Conservation (phyloP, 2,797 vertebrate species). For the Gymnocypris eckloni region DNA sequence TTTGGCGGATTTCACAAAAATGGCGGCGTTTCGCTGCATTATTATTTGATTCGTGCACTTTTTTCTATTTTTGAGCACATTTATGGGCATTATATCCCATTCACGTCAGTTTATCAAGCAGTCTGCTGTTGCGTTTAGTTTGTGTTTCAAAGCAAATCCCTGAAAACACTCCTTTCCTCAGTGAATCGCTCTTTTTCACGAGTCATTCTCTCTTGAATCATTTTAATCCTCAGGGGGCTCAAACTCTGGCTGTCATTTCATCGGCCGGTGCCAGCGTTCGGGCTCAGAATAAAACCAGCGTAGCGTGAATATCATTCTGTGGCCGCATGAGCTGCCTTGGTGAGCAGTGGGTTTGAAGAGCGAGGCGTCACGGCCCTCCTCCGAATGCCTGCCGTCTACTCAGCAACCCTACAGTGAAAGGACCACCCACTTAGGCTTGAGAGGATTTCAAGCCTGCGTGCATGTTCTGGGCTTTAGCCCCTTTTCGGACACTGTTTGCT, state of each 20-base stretch:
- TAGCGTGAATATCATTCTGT: slow-evolving; percentile 87
- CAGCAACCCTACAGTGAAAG: slow-evolving; percentile 83
- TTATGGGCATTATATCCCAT: slow-evolving; percentile 46
- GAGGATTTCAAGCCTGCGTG: slow-evolving; percentile 81
- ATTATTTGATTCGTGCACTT: slow-evolving; percentile 50
- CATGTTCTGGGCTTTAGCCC: slow-evolving; percentile 78
- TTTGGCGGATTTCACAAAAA: slow-evolving; percentile 50
- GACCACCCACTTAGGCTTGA: slow-evolving; percentile 87
- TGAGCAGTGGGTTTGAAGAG: slow-evolving; percentile 82
- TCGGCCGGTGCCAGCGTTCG: slow-evolving; percentile 77
- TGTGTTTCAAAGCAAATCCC: slow-evolving; percentile 60
- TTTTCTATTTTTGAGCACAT: slow-evolving; percentile 32
- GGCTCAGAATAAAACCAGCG: slow-evolving; percentile 86
- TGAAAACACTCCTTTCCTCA: slow-evolving; percentile 70
- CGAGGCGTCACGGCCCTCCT: slow-evolving; percentile 76
- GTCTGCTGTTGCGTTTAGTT: slow-evolving; percentile 58
- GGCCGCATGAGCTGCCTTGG: slow-evolving; percentile 79
- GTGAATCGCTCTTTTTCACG: slow-evolving; percentile 65
- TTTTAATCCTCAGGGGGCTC: slow-evolving; percentile 82
- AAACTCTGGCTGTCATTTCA: slow-evolving; percentile 82
- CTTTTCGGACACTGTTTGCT: slow-evolving; percentile 76
- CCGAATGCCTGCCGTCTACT: slow-evolving; percentile 83
- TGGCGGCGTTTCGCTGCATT: slow-evolving; percentile 39
- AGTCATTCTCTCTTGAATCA: slow-evolving; percentile 80
- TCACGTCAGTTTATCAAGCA: slow-evolving; percentile 51